Base-by-base conservation (phyloP, 2,888 invertebrate genomes). In the Polyommatus icarus region DNA sequence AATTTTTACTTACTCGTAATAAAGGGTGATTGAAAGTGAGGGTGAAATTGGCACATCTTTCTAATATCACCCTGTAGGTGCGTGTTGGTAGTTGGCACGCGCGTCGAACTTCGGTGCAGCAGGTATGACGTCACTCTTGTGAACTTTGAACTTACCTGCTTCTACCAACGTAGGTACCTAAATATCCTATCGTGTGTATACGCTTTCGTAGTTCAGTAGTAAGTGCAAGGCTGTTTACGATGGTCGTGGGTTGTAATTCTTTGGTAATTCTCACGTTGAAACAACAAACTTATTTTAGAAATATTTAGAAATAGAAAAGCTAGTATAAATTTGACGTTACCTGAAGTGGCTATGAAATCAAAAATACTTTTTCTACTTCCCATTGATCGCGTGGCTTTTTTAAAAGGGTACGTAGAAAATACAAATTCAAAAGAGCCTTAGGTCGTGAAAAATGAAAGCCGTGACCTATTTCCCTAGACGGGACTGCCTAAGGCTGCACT, bases 401-500 rank as follows among this genome's bases (percentile, higher is more conserved):
- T 72, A 12, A 40, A 40, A 72, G n/a, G 24, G 72, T 20, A 10
- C 18, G 5, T 72, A 72, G 40, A n/a, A 72, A 72, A 36, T 40
- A 36, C 36, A 40, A 40, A 67, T 67, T 72, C 36, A 40, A 72
- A 72, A 72, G 40, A 36, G 72, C 72, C 72, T n/a, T n/a, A 40
- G 40, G 72, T 72, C 72, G 72, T 72, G 40, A 72, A 72, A 67
- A 24, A 72, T 72, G 20, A 72, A 72, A 72, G 72, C 72, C 40
- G 40, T 72, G 72, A 36, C 72, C 72, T 72, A 72, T 72, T 72
- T 72, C 20, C 72, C 40, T 40, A 40, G 40, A 72, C 7, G 72
- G 72, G 20, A 72, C 40, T 72, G 72, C 72, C 72, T 72, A 72
- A 72, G 20, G 72, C 72, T 72, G n/a, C 72, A 72, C 72, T 72